Percentiles rank a stretch among this genome's conserved stretches.
These are phyloP conservation scores for Proisotoma minuta DNA, from an alignment of 2,888 invertebrate genomes.

Conservation along the genomic window DNA sequence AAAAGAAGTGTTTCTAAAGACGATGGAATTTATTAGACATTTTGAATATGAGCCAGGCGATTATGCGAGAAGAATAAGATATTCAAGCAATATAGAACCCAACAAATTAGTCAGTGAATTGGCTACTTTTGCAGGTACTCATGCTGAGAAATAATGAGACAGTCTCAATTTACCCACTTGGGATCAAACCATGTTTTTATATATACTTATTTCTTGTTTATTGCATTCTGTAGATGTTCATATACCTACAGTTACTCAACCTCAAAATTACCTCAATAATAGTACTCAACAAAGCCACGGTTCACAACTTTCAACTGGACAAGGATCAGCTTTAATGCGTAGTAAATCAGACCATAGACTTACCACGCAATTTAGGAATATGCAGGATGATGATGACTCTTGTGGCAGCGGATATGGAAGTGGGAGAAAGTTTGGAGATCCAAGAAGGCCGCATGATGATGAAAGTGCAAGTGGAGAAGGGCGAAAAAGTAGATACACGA, in stretches of 20 bases:
- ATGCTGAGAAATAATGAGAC: too few relatives aligned
- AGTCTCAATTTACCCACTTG: too few relatives aligned
- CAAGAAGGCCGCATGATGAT: constrained; percentile 47
- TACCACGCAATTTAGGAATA: constrained; percentile 80
- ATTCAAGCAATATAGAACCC: constrained; percentile 85
- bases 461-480: constrained; percentile 42
- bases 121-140: constrained; percentile 67
- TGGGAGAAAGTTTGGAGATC: constrained; percentile 72
- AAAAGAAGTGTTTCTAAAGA: constrained; percentile 92
- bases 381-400: constrained; percentile 62
- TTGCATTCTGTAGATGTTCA: constrained; percentile 68
- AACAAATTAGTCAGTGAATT: constrained; percentile 84
- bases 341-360: constrained; percentile 90
- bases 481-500: constrained; percentile 62
- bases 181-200: too few relatives aligned
- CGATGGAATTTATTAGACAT: constrained; percentile 78
- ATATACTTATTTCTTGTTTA: too few relatives aligned
- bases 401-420: constrained; percentile 55
- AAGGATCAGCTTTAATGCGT: constrained; percentile 71
- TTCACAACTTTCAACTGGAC: constrained; percentile 27
- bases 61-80: constrained; percentile 76
- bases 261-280: constrained; percentile 48
- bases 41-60: constrained; percentile 91
- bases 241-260: constrained; percentile 55
- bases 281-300: constrained; percentile 47